These are phyloP conservation scores for Tachina lurida DNA, from an alignment of 2,888 invertebrate genomes.

Conservation along the genomic window DNA sequence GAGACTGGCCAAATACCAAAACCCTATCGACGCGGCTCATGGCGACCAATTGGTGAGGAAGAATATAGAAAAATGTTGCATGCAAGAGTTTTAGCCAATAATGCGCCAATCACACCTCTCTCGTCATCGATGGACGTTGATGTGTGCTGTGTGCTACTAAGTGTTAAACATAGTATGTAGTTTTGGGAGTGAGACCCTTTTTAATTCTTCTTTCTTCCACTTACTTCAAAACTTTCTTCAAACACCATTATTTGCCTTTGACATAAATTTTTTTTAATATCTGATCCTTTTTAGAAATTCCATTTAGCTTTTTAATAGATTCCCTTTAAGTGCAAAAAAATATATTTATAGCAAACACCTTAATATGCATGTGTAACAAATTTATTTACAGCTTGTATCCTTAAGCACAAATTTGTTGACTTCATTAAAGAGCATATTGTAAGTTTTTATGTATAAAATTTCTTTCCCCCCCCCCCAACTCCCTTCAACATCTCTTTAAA, in stretches of 20 bases:
- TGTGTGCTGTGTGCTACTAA: constrained; percentile 82
- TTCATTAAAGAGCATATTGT: too few species aligned
- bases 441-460: too few species aligned
- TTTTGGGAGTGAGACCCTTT: constrained; percentile 71
- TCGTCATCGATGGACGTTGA: constrained; percentile 74
- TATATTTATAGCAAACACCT: background rate
- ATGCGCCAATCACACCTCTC: constrained; percentile 73
- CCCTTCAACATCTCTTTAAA: too few species aligned
- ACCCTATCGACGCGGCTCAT: constrained; percentile 95
- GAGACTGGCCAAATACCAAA: constrained; percentile 98
- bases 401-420: too few species aligned
- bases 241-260: background rate
- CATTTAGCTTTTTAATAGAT: background rate
- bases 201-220: constrained; percentile 11
- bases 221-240: background rate
- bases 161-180: constrained; percentile 83
- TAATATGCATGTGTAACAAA: background rate
- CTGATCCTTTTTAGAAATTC: background rate
- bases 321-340: background rate
- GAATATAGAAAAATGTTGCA: constrained; percentile 82
- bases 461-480: too few species aligned
- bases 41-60: constrained; percentile 92
- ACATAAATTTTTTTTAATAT: background rate
- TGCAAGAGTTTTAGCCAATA: constrained; percentile 79
- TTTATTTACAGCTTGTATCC: too few species aligned